Evolutionary conservation across 2,797 vertebrate species (phyloP), one percentile per base, ranked within the genome.

Genomic region (Schizopygopsis pylzovi): DNA sequence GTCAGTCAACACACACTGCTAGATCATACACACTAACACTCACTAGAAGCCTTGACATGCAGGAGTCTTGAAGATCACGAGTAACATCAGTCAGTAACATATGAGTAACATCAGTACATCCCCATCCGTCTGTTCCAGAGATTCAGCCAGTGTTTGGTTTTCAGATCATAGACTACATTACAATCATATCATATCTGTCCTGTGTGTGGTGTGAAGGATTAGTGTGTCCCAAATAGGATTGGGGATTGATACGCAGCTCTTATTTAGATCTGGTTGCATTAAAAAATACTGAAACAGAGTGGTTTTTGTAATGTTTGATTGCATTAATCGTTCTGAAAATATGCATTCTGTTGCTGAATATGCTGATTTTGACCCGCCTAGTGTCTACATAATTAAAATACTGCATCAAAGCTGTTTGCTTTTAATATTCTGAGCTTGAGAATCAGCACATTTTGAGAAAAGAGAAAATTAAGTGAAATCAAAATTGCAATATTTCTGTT

Each of bases 1-100:
- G 98, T 99, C 81, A 93, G 94, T 89, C 75, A 67, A 67, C 47
- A 33, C 43, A 18, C 56, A 10, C 39, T 28, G 11, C 41, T 45
- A 71, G 20, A 71, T 71, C 63, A 49, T 10, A 28, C 45, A 75
- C 15, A 6, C 9, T 9, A 0, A 2, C 6, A 16, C 52, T 39
- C 54, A 25, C 52, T 43, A 59, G 52, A 52, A 11, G 45, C 43
- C 43, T 47, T 16, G 10, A 15, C n/a, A 49, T 6, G 18, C 11
- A 20, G 22, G 22, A 41, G 18, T 52, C 72, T 52, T 12, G 16
- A 33, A 37, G 70, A 25, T 72, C n/a, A 25, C 0, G 39, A 71
- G 71, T 5, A 73, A 28, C 43, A 28, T 73, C 28, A 28, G 28
- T 28, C 28, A 28, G 28, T 28, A 28, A 28, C 28, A 28, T 28